Base-by-base conservation (phyloP, 2,888 invertebrate species). In the Lamproptera curius region DNA sequence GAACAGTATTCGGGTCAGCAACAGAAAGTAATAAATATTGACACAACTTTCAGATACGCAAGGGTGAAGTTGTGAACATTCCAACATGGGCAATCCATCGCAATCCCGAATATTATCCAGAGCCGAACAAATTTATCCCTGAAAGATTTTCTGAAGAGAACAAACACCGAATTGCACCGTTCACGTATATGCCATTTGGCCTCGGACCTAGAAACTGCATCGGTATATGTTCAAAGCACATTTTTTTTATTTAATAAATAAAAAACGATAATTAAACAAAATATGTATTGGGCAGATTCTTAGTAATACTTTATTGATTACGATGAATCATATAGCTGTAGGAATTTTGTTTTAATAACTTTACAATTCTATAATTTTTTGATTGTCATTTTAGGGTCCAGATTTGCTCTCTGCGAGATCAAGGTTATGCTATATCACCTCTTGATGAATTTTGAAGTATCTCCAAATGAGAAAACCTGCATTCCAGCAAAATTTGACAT, bases 141-240 rank as follows among this genome's bases (percentile, higher is more conserved):
- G 81, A 90, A 53, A 66, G 91, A 13, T 91, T 91, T 55, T 89
- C 76, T 1, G 87, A 90, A 0, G 88, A 90, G 53, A 91, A 90
- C 59, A 89, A 88, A 54, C 67, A 73, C 0, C 77, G 77, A 0
- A 75, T 79, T 5, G 59, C 70, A 45, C 65, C 70, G 0, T 61
- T 67, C 9, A 51, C 68, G 0, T 90, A 88, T 51, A 55, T 87
- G 56, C 90, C 91, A 0, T 91, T 91, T 44, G 91, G 90, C 1
- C 28, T 77, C 0, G 92, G 92, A 2, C 91, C 89, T 1, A 82
- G 92, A 46, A 90, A 86, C 61, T 92, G 92, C 56, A 90, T 92
- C 42, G 92, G 91, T 80, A 13, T 33, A 17, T 31, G 5, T 8
- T 6, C 23, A 4, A 23, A 23, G 8, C 8, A 23, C 8, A 23